Evolutionary conservation across 2,113 vertebrate species (phyloP).

Genomic region (Phainopepla nitens): DNA sequence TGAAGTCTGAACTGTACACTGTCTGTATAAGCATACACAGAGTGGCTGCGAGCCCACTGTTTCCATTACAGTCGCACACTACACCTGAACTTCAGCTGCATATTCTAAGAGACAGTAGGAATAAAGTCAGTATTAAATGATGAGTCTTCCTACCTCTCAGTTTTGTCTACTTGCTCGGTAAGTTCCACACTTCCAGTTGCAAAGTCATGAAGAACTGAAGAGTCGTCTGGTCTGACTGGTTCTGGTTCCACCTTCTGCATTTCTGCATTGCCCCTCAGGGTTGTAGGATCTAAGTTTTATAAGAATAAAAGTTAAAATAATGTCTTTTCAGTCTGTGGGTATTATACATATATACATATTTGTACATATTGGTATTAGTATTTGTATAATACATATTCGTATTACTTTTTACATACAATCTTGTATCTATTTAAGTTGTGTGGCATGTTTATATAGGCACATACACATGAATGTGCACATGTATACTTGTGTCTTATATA

Average conservation of each 20-base stretch:
- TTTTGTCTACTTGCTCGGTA: not conserved
- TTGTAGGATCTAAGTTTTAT: not conserved
- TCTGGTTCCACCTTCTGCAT: conserved; percentile 14
- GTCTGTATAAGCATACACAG: not conserved
- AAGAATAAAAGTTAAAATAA: conserved; percentile 11
- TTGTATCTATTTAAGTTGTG: not conserved
- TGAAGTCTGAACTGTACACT: not conserved
- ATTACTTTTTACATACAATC: not conserved
- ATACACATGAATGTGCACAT: not conserved
- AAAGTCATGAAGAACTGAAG: not conserved
- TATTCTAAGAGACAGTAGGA: not conserved
- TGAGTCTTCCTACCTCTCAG: conserved; percentile 52
- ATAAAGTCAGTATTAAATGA: not conserved
- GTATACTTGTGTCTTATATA: not conserved
- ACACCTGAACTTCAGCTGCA: not conserved
- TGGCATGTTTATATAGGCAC: not conserved
- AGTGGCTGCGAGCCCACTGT: not conserved
- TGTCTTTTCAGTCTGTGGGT: not conserved
- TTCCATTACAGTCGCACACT: rapidly evolving
- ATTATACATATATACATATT: not conserved
- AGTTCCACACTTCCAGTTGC: not conserved
- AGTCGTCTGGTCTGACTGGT: not conserved
- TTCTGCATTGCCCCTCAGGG: not conserved
- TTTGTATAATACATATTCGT: not conserved
- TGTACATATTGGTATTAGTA: too few species aligned